These are phyloP conservation scores for Hyles lineata DNA, from an alignment of 2,888 invertebrate genomes.

Conservation along the genomic window DNA sequence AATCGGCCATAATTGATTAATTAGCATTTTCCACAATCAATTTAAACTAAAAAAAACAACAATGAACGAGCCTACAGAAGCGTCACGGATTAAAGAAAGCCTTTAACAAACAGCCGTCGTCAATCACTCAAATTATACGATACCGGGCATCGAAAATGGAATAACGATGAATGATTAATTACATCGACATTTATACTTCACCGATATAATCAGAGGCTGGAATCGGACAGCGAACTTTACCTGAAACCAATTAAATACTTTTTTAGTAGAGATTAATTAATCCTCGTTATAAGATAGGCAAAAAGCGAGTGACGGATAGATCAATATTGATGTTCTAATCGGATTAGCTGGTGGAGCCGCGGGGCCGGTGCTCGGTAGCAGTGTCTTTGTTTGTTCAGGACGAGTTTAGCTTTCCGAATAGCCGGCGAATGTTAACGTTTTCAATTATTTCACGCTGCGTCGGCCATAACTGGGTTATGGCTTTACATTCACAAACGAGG, in stretches of 20 bases:
- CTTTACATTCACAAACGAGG: conserved; percentile 11
- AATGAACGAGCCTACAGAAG: not conserved
- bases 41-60: not conserved
- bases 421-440: conserved; percentile 14
- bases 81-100: not conserved
- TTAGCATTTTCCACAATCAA: not conserved
- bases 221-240: conserved; percentile 1
- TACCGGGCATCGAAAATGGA: conserved; percentile 1
- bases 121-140: not conserved
- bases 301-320: conserved; percentile 9
- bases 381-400: conserved; percentile 24
- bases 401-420: conserved; percentile 11
- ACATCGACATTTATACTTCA: conserved; percentile 13
- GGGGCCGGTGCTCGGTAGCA: not conserved
- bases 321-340: conserved; percentile 20
- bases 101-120: not conserved
- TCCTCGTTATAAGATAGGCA: conserved; percentile 1
- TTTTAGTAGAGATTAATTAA: conserved; percentile 18
- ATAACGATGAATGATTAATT: not conserved
- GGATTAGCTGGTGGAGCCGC: not conserved
- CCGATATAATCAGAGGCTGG: conserved; percentile 12
- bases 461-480: conserved; percentile 14
- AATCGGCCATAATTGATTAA: not conserved
- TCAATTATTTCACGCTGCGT: conserved; percentile 24
- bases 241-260: conserved; percentile 17